Evolutionary conservation across 2,797 vertebrate genomes (phyloP), one percentile per base, ranked within the genome.

Genomic region (Ctenopoma multispine): DNA sequence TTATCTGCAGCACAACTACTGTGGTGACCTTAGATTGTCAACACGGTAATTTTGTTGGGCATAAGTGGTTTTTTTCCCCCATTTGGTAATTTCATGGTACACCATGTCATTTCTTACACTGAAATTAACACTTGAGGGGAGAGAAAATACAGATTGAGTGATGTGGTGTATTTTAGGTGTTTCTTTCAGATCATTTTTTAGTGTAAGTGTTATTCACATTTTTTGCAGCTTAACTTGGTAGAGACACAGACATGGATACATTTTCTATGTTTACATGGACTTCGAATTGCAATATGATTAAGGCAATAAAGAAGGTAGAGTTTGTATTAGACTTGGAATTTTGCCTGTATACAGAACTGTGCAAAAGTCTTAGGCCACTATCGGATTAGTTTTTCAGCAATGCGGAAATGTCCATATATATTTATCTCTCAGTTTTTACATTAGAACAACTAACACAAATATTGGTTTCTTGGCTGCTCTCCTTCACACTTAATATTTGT

Each of bases 51-150:
- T 20, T 17, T 53, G 23, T 21, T 11, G 18, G 57, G 14, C 47
- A 17, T 24, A 53, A 63, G 54, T n/a, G 0, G 9, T 17, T 40
- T 55, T 43, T 53, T 57, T n/a, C n/a, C 24, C 44, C 36, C 46
- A 31, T 73, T 61, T 9, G 5, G 57, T 71, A 51, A 75, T 75
- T 75, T 62, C 0, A 58, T 40, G 54, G 29, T 38, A 11, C 55
- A 59, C 1, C n/a, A 2, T 46, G 49, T 74, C 21, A 0, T 12
- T 61, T 2, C n/a, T 12, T 20, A 31, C 5, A 29, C n/a, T 51
- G 43, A 55, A 65, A 60, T 36, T 20, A 51, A 46, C 44, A 62
- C 50, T 67, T 38, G 62, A 56, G 29, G 14, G 21, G 27, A 50
- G 21, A 55, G 55, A 53, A 9, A 53, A 63, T 20, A 55, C n/a